Conservation (phyloP, 64 coral and sea anemone genomes). For the Pachyseris speciosa region DNA sequence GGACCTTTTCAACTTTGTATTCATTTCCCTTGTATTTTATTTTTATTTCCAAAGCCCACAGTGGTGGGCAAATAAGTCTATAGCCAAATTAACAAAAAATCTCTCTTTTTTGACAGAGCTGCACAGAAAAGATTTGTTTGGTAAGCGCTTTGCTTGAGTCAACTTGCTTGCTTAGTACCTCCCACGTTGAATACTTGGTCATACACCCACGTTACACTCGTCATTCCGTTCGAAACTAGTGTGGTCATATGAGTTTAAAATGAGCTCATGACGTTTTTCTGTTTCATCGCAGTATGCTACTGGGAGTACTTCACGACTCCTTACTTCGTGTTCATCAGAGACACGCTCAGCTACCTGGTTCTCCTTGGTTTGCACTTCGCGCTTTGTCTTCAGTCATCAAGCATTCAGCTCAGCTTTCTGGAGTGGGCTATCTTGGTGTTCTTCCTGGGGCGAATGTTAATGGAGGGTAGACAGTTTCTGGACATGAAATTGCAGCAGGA, state of each 20-base stretch:
- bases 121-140: neutral
- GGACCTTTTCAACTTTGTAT: too few relatives aligned
- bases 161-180: too few relatives aligned
- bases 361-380: conserved; percentile 48
- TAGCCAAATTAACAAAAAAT: neutral
- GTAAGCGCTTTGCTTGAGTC: too few relatives aligned
- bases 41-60: too few relatives aligned
- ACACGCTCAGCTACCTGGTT: conserved; percentile 47
- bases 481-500: neutral
- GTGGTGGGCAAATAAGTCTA: too few relatives aligned
- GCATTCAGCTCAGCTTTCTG: conserved; percentile 8
- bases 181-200: too few relatives aligned
- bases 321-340: conserved; percentile 61
- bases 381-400: conserved; percentile 39
- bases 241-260: too few relatives aligned
- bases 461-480: conserved; percentile 20
- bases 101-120: neutral
- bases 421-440: conserved; percentile 54
- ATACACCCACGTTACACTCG: too few relatives aligned
- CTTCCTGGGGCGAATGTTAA: conserved; percentile 29
- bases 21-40: too few relatives aligned
- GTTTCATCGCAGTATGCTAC: conserved; percentile 24
- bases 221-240: too few relatives aligned
- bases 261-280: too few relatives aligned
- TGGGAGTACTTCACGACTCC: conserved; percentile 34